phyloP scores from a whole-genome alignment of 92 coral and sea anemone genomes.

The Montipora capitata region DNA sequence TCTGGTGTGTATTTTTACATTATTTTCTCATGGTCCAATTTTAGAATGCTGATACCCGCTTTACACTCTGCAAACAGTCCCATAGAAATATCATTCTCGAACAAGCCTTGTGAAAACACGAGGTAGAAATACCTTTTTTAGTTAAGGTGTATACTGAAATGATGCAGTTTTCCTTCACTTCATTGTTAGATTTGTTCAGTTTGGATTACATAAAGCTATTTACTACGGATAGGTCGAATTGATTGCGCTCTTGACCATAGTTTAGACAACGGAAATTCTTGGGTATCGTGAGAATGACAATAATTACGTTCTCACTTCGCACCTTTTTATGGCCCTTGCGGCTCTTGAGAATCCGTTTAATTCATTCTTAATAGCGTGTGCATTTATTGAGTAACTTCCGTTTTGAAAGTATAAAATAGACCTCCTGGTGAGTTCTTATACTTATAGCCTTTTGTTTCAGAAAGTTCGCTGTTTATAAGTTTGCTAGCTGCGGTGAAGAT shows the following conservation, averaged over 20 bases:
- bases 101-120: neutral
- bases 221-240: slow-evolving; percentile 23
- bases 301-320: slow-evolving; percentile 77
- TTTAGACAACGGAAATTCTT: slow-evolving; percentile 61
- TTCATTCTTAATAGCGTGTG: slow-evolving; percentile 86
- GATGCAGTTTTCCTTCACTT: neutral
- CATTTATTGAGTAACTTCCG: slow-evolving; percentile 90
- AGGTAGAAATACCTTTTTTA: neutral
- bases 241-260: slow-evolving; percentile 47
- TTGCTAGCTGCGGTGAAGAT: slow-evolving; percentile 54
- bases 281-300: slow-evolving; percentile 59
- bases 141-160: neutral
- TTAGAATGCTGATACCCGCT: slow-evolving; percentile 21
- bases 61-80: neutral
- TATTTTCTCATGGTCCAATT: neutral
- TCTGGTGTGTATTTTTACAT: no score
- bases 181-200: neutral
- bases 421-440: slow-evolving; percentile 92
- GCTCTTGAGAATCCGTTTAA: slow-evolving; percentile 84
- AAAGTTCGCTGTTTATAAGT: slow-evolving; percentile 55
- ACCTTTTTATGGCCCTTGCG: slow-evolving; percentile 81
- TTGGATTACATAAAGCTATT: neutral
- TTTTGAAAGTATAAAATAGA: slow-evolving; percentile 85
- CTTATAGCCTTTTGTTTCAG: slow-evolving; percentile 58
- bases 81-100: neutral